Percentiles rank a stretch among this genome's conserved stretches.
Evolutionary conservation across 2,113 vertebrate species (phyloP).

Genomic region (Probosciger aterrimus): DNA sequence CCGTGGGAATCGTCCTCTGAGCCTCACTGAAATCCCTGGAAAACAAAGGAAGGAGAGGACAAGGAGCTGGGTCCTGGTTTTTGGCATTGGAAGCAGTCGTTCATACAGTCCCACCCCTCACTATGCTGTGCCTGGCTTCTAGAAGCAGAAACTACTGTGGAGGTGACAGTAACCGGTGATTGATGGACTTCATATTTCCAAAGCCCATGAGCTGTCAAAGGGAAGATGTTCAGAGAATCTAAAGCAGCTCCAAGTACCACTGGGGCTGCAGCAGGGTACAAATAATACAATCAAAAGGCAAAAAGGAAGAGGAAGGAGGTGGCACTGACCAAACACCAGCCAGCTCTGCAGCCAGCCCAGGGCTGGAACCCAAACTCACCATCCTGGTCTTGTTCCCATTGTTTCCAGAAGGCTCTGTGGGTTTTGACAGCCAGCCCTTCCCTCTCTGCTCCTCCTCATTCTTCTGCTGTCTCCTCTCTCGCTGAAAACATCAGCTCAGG

Average conservation of each 20-base stretch:
- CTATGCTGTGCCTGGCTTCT: not conserved
- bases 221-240: not conserved
- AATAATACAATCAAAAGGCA: not conserved
- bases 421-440: not conserved
- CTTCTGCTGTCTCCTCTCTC: fast-evolving
- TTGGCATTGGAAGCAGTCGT: not conserved
- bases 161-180: not conserved
- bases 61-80: not conserved
- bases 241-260: not conserved
- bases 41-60: not conserved
- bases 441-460: not conserved
- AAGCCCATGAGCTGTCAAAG: not conserved
- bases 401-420: not conserved
- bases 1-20: fast-evolving
- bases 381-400: fast-evolving
- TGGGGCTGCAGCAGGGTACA: fast-evolving
- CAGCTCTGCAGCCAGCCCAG: not conserved
- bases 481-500: not conserved
- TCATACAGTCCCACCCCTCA: not conserved
- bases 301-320: not conserved
- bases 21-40: not conserved
- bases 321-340: fast-evolving
- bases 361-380: fast-evolving
- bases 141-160: not conserved
- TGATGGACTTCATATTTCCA: not conserved